Percentiles rank a stretch among this genome's conserved stretches.
phyloP scores from a whole-genome alignment of 2,888 invertebrate genomes.

The Rotaria socialis region DNA sequence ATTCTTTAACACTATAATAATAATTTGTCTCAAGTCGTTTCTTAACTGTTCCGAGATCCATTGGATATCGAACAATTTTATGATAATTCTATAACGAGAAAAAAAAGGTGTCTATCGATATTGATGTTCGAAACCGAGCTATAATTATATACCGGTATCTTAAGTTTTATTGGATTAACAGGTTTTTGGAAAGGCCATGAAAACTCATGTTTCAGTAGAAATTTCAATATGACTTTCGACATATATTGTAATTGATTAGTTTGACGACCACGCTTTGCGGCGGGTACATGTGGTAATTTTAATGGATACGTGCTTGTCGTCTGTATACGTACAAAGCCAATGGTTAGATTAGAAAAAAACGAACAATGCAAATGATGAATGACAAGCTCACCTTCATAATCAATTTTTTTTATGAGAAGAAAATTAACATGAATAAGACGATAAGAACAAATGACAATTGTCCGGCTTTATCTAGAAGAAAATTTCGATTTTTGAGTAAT shows the following conservation, averaged over 20 bases:
- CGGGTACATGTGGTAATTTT: constrained; percentile 22
- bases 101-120: background rate
- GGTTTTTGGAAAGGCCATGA: constrained; percentile 98
- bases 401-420: background rate
- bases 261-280: constrained; percentile 37
- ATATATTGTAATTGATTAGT: constrained; percentile 46
- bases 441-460: background rate
- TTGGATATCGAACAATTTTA: constrained; percentile 90
- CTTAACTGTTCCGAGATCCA: constrained; percentile 95
- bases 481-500: background rate
- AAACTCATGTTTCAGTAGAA: constrained; percentile 94
- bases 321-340: background rate
- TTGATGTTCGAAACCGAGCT: too few relatives aligned
- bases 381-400: background rate
- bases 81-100: constrained; percentile 71
- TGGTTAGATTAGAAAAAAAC: background rate
- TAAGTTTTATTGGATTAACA: constrained; percentile 89
- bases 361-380: background rate
- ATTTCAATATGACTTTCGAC: constrained; percentile 52
- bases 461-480: background rate
- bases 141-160: constrained; percentile 72
- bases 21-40: constrained; percentile 88
- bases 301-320: background rate
- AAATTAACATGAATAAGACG: background rate
- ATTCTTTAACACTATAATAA: constrained; percentile 88